phyloP scores from a whole-genome alignment of 2,113 vertebrate species.

The Cercopithecus mona region DNA sequence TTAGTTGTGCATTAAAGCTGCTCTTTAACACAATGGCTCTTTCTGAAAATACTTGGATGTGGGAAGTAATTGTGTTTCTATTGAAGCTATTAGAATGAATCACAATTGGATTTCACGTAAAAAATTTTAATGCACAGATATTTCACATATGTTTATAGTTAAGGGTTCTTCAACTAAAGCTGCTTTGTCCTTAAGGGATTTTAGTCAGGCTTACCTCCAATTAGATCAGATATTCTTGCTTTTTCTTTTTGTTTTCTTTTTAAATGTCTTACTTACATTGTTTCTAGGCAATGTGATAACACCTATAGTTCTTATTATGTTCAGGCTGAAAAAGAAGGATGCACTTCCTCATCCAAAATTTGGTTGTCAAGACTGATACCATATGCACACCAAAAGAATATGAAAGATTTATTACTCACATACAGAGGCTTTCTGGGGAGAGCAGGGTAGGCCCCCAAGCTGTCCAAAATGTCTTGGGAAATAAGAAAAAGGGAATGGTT shows the following conservation, averaged over 20 bases:
- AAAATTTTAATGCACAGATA: slow-evolving; percentile 32
- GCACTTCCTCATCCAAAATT: not conserved
- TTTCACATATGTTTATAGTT: slow-evolving; percentile 43
- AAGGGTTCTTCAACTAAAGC: not conserved
- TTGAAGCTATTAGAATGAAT: slow-evolving; percentile 58
- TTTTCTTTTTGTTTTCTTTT: not conserved
- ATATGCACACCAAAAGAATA: not conserved
- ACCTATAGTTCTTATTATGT: not conserved
- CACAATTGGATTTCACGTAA: slow-evolving; percentile 59
- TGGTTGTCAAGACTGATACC: not conserved
- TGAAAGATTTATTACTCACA: not conserved
- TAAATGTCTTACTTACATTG: not conserved
- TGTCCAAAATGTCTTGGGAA: not conserved
- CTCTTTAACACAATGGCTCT: not conserved
- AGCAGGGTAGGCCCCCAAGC: fast-evolving
- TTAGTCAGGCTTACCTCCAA: slow-evolving; percentile 11
- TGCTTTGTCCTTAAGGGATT: not conserved
- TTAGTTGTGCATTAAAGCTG: slow-evolving; percentile 36
- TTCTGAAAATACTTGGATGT: slow-evolving; percentile 47
- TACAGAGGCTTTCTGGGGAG: not conserved
- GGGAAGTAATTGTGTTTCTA: slow-evolving; percentile 49
- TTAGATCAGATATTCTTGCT: not conserved
- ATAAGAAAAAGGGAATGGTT: not conserved
- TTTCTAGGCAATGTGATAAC: not conserved
- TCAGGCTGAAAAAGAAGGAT: not conserved